Evolutionary conservation across 2,888 invertebrate genomes (phyloP), one percentile per base, ranked within the genome.

Genomic region (Drosophila macrothrix): DNA sequence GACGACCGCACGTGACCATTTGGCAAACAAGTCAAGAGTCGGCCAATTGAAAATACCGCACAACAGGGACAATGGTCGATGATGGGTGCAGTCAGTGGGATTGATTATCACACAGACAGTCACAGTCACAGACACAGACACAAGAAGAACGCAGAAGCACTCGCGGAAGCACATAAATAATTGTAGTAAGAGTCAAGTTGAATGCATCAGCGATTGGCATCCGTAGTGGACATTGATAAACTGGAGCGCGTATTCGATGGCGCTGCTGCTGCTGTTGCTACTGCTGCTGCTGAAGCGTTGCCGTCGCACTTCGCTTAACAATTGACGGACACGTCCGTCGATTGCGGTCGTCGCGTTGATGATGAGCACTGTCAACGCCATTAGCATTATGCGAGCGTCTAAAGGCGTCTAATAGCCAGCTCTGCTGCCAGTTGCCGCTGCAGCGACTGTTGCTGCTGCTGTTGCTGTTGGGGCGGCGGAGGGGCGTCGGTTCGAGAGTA

Each of bases 1-100:
- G 93, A 76, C 92, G 92, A 71, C 92, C 92, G 90, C 92, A 93
- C 92, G 92, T 93, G 91, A 93, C 92, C 93, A 93, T 93, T 92
- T 91, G 90, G 92, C 83, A 76, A 59, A 67, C 43, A 60, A 62
- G 43, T 64, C 61, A 61, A 74, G 58, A 73, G 56, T 56, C 62
- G 75, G 63, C 68, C 82, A 77, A 86, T 86, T 74, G 70, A 72
- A 67, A 67, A 77, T 49, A 62, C 67, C 59, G 67, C 70, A 75
- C 74, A 66, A 46, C 46, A 67, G 70, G 72, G 76, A 65, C 50
- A 60, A 56, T 53, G 53, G 53, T 56, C 49, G 80, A 55, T 53
- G 63, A 61, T 58, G 71, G 80, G 56, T 76, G 54, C n/a, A 58
- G 29, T 64, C 50, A 55, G 14, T 58, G 66, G 73, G 63, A 19